Base-by-base conservation (phyloP, 2,113 vertebrate genomes). In the Zosterops hypoxanthus region DNA sequence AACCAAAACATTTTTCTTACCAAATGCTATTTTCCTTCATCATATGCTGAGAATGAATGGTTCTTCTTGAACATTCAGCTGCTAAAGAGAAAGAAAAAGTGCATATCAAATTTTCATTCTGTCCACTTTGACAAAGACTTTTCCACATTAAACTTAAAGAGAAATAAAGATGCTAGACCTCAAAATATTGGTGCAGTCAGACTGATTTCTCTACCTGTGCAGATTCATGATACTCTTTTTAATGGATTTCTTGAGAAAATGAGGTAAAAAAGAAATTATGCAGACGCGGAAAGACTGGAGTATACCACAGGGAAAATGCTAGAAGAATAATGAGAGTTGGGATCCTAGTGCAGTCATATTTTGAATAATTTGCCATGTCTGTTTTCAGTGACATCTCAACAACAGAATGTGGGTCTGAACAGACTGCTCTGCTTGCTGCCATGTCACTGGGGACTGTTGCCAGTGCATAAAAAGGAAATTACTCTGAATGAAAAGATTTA, bases 1-100 rank as follows among this genome's bases (percentile, higher is more conserved):
- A 94, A 94, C 24, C 6, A 13, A 95, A 97, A 59, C 12, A 85
- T 94, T 97, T 96, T 95, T 94, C 82, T 96, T 95, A 96, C 94
- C 95, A 95, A 94, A 95, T 76, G 81, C 90, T 94, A 86, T 65
- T 95, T 94, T 82, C 86, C 83, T 78, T 94, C 92, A 92, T 94
- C 92, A 53, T 69, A 82, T 47, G 71, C 65, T 82, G 78, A 92
- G 82, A 96, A 84, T 44, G 87, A 95, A 88, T 88, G 73, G 41
- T 65, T 92, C 78, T 70, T 94, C 93, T 72, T 91, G 46, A 96
- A 84, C 34, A 83, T 64, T 94, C 95, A 95, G 87, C 82, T 76
- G 92, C 93, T 94, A 47, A 93, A 93, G 72, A 87, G 80, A 95
- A 88, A 94, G 57, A 94, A 85, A 94, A 83, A 93, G 80, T 3